Base-by-base conservation (phyloP, 35 echinoderm and acorn worm genomes). In the Ophioderma brevispina region DNA sequence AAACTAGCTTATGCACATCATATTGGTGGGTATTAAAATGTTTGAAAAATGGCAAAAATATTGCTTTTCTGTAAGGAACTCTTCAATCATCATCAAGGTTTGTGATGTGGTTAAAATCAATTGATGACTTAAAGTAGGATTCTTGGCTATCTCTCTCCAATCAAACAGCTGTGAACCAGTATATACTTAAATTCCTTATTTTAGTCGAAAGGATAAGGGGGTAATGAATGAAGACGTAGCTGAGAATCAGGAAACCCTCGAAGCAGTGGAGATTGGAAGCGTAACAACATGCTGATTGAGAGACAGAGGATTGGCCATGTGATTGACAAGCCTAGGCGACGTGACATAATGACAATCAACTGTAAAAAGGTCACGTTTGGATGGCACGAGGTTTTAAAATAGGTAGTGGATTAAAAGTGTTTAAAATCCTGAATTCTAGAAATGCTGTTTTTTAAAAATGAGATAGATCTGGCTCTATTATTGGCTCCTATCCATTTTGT, bases 351-450 rank as follows among this genome's bases (percentile, higher is more conserved):
- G 38, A 95, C 88, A 78, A 94, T 97, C 43, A 99, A 91, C 81
- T 99, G 97, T 50, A 95, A 95, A 79, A 99, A 99, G 85, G 97
- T 99, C 10, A 95, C 94, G 0, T 99, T 99, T 88, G 90, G 94
- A n/a, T 99, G 97, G 97, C 97, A 99, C 90, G 97, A 64, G 97
- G 97, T 31, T 95, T 95, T 80, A 99, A 99, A 84, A 99, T 99
- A 35, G 97, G 97, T 91, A 79, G 78, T n/a, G n/a, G n/a, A n/a
- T n/a, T n/a, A n/a, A n/a, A n/a, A n/a, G n/a, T n/a, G n/a, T n/a
- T n/a, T n/a, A n/a, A n/a, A n/a, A n/a, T n/a, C n/a, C n/a, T n/a
- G n/a, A n/a, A n/a, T n/a, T n/a, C n/a, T n/a, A n/a, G n/a, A n/a
- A n/a, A n/a, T n/a, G n/a, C n/a, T n/a, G n/a, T n/a, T n/a, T n/a